Evolutionary conservation across 2,888 invertebrate species (phyloP).

Genomic region (Leuctra nigra): DNA sequence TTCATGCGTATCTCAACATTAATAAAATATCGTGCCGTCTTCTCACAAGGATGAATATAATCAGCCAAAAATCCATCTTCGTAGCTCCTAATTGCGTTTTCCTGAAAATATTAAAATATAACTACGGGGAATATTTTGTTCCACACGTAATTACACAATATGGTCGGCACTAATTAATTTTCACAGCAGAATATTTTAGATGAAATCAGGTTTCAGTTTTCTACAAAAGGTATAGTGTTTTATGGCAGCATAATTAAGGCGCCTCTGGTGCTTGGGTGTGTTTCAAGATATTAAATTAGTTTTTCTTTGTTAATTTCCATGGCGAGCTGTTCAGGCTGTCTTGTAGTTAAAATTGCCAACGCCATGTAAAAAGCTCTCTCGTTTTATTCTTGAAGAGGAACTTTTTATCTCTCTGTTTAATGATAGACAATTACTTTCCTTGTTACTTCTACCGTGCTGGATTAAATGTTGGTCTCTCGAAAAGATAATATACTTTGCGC

Average conservation of each 20-base stretch:
- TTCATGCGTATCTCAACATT: no score
- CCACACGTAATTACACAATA: conserved; percentile 5
- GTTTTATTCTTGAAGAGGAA: not conserved
- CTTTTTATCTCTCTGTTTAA: conserved; percentile 3
- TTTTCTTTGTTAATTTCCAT: conserved; percentile 18
- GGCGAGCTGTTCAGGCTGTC: not conserved
- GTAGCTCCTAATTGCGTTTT: conserved; percentile 4
- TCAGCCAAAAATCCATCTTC: not conserved
- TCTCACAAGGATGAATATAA: no score
- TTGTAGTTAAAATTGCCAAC: conserved; percentile 13
- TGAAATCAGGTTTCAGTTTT: conserved; percentile 1
- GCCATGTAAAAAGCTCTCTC: conserved; percentile 1
- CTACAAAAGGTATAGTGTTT: not conserved
- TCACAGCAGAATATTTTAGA: conserved; percentile 1
- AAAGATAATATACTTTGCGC: no score
- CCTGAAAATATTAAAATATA: conserved; percentile 10
- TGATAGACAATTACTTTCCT: conserved; percentile 11
- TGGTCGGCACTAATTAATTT: conserved; percentile 13
- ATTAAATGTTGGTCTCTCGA: not conserved
- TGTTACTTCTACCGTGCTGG: conserved; percentile 4
- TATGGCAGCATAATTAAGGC: conserved; percentile 14
- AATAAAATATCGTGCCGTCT: no score
- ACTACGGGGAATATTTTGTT: conserved; percentile 15
- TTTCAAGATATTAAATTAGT: conserved; percentile 18
- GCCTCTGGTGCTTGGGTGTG: no score